Conservation (phyloP, 2,888 invertebrate species). For the Tortrix viridana region DNA sequence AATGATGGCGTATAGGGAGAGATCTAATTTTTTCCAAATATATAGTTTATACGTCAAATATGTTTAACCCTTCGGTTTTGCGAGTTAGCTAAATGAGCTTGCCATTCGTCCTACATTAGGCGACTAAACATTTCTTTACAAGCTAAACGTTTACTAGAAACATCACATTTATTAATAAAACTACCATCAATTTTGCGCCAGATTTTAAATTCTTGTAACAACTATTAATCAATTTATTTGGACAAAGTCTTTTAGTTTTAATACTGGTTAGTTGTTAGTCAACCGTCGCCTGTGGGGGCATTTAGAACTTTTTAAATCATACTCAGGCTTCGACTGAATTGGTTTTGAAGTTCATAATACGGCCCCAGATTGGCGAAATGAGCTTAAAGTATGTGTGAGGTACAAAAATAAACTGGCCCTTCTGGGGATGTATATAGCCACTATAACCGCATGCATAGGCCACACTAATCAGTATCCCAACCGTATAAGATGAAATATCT, state of each 20-base stretch:
- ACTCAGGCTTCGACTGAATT: too few species aligned
- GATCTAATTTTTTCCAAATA: slow-evolving; percentile 27
- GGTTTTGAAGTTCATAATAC: too few species aligned
- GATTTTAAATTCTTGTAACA: slow-evolving; percentile 13
- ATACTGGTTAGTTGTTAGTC: slow-evolving; percentile 63
- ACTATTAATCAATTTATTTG: slow-evolving; percentile 39
- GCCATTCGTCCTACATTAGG: slow-evolving; percentile 19
- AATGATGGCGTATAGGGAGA: slow-evolving; percentile 45
- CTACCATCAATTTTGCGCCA: slow-evolving; percentile 28
- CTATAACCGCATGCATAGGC: slow-evolving; percentile 53
- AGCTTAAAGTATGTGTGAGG: slow-evolving; percentile 44
- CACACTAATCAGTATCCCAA: slow-evolving; percentile 48
- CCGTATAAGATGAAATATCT: slow-evolving; percentile 50
- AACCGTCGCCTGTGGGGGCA: slow-evolving; percentile 43
- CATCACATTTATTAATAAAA: slow-evolving; percentile 35
- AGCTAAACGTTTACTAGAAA: slow-evolving; percentile 26
- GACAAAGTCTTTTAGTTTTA: slow-evolving; percentile 47
- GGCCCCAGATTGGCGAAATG: slow-evolving; percentile 43
- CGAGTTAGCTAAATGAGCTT: slow-evolving; percentile 26
- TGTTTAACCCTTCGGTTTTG: slow-evolving; percentile 17
- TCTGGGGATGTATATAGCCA: slow-evolving; percentile 39
- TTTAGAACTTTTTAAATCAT: too few species aligned
- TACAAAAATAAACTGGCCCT: slow-evolving; percentile 60
- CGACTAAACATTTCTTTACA: slow-evolving; percentile 28
- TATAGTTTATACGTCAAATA: slow-evolving; percentile 18